Evolutionary conservation across 2,113 vertebrate genomes (phyloP), one percentile per base, ranked within the genome.

Genomic region (Bucco capensis): DNA sequence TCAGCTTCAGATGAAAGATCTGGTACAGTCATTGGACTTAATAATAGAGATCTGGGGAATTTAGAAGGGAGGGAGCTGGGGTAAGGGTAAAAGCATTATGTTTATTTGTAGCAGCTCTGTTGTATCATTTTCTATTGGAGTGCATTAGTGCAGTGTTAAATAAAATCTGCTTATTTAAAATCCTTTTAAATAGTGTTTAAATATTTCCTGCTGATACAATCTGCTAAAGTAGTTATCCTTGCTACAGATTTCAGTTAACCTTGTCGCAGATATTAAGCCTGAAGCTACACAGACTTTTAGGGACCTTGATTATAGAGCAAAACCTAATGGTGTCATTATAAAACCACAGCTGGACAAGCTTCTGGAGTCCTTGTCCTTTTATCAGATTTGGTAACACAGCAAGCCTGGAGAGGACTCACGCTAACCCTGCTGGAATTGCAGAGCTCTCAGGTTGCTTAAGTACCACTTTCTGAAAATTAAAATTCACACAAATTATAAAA

Each of bases 101-200:
- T 94, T 96, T 97, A 97, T 97, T 97, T 97, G 96, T 95, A 97
- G 96, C 96, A 97, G 92, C 91, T 96, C 97, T 90, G 72, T 96
- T 94, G 94, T 97, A 96, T 97, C 97, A 95, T 96, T 96, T 96
- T 93, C 94, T 95, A 88, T 96, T 94, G 95, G 92, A 94, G 87
- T 97, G 96, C 95, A 96, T 97, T 96, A 94, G 96, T 96, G 95
- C 96, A 96, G 96, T 97, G 96, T 97, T 98, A 97, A 98, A 97
- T 96, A 96, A 98, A 98, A 98, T 98, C 97, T 97, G 93, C 97
- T 98, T 98, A 98, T 97, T 97, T 96, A 97, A 97, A 97, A 98
- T 98, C 97, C 97, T 97, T 98, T 98, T 98, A 98, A 98, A 98
- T 96, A 97, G 96, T 97, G 97, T 97, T 97, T 97, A 97, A 97